These are phyloP conservation scores for Dunckerocampus dactyliophorus DNA, from an alignment of 2,113 vertebrate genomes.

Conservation along the genomic window DNA sequence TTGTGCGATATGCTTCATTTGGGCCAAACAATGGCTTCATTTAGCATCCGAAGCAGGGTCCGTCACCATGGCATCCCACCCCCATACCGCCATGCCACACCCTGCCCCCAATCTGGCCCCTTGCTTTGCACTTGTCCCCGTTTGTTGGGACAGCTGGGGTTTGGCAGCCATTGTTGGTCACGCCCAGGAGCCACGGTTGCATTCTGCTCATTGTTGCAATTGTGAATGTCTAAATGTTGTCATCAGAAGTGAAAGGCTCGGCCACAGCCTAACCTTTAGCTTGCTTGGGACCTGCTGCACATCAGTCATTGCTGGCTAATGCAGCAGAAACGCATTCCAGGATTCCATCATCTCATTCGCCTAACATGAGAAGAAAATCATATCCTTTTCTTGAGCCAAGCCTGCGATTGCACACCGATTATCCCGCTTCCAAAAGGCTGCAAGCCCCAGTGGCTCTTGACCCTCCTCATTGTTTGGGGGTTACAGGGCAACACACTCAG, in stretches of 20 bases:
- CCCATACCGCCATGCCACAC: slow-evolving; percentile 48
- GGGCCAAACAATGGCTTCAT: slow-evolving; percentile 74
- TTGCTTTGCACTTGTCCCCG: slow-evolving; percentile 56
- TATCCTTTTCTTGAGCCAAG: slow-evolving; percentile 4
- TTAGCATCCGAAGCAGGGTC: slow-evolving; percentile 65
- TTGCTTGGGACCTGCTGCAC: not conserved
- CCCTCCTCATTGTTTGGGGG: slow-evolving; percentile 59
- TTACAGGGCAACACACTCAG: slow-evolving; percentile 51
- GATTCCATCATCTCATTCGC: no score
- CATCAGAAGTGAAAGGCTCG: not conserved
- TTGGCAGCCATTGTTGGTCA: slow-evolving; percentile 45
- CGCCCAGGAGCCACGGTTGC: slow-evolving; percentile 44
- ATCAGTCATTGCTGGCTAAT: not conserved
- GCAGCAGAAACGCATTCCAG: not conserved
- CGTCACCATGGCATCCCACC: slow-evolving; percentile 56
- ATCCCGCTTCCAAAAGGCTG: slow-evolving; percentile 13
- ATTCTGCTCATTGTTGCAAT: slow-evolving; percentile 25
- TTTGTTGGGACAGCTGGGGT: slow-evolving; percentile 60
- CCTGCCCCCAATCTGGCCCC: slow-evolving; percentile 59
- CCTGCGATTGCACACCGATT: not conserved
- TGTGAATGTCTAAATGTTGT: not conserved
- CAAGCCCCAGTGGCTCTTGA: slow-evolving; percentile 50
- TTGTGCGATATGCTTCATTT: slow-evolving; percentile 71
- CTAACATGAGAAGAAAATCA: not conserved
- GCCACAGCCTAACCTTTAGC: not conserved